Percentiles rank a stretch among this genome's conserved stretches.
phyloP scores from a whole-genome alignment of 2,113 vertebrate species.

The Eidolon helvum region DNA sequence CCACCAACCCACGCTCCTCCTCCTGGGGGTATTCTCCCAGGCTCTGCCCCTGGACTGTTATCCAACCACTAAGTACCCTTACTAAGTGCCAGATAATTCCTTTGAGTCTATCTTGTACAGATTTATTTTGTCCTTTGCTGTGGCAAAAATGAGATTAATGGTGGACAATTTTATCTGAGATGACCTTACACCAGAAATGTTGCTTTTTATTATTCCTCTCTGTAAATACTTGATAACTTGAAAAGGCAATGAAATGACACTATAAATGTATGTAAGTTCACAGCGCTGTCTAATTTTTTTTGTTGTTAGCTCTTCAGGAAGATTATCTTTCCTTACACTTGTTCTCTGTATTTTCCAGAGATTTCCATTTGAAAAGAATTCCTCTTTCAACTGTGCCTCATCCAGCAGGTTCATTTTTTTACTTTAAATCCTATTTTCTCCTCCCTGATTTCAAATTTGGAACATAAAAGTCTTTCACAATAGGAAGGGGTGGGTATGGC shows the following conservation, averaged over 20 bases:
- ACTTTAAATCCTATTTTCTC: too few species aligned
- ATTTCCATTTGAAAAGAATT: background rate
- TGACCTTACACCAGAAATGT: background rate
- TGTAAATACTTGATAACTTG: background rate
- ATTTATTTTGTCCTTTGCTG: too few species aligned
- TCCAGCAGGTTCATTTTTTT: background rate
- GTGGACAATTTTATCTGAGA: background rate
- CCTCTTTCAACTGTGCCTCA: background rate
- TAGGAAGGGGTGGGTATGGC: too few species aligned
- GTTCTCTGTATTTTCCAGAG: background rate
- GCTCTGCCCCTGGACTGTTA: too few species aligned
- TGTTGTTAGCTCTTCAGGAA: background rate
- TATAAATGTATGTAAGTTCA: too few species aligned
- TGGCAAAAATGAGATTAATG: background rate
- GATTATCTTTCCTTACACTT: background rate
- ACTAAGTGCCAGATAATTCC: too few species aligned
- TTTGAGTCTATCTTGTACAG: background rate
- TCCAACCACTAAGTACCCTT: too few species aligned
- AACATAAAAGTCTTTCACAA: background rate
- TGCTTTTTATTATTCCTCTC: background rate
- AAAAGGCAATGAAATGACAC: background rate
- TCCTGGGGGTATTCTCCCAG: too few species aligned
- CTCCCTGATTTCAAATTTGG: too few species aligned
- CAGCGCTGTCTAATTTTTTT: too few species aligned
- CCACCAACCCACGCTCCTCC: too few species aligned